Conservation (phyloP, 2,113 vertebrate species). For the Proterorhinus semilunaris region DNA sequence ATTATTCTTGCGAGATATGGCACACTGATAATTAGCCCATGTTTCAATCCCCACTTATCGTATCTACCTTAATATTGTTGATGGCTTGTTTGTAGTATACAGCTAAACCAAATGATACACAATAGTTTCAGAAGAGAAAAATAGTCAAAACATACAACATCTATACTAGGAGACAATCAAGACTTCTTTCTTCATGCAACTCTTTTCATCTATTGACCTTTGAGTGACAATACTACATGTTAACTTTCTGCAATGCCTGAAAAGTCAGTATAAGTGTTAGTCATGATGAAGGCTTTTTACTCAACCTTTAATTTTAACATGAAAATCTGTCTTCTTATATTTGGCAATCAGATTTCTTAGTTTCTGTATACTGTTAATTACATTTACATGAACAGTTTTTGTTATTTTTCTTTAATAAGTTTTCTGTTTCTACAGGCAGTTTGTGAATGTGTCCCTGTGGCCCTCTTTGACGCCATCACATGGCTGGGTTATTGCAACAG, state of each 20-base stretch:
- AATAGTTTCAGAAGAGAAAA: neutral
- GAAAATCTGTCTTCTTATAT: too few species aligned
- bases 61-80: neutral
- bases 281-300: neutral
- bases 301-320: too few species aligned
- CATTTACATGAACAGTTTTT: neutral
- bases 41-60: neutral
- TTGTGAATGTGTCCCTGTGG: conserved; percentile 83
- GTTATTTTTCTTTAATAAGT: neutral
- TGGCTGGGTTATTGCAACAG: conserved; percentile 99
- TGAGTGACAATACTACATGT: too few species aligned
- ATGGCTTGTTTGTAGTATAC: neutral
- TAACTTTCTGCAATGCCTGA: too few species aligned
- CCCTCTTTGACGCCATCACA: conserved; percentile 90
- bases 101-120: neutral
- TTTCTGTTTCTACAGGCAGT: conserved; percentile 74
- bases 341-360: too few species aligned
- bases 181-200: too few species aligned
- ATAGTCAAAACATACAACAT: neutral
- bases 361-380: neutral
- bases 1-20: neutral
- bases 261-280: too few species aligned
- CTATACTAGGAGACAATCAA: neutral
- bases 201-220: too few species aligned
- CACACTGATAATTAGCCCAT: neutral